phyloP scores from a whole-genome alignment of 1,140 invertebrate genomes.

The Vollenhovia emeryi region DNA sequence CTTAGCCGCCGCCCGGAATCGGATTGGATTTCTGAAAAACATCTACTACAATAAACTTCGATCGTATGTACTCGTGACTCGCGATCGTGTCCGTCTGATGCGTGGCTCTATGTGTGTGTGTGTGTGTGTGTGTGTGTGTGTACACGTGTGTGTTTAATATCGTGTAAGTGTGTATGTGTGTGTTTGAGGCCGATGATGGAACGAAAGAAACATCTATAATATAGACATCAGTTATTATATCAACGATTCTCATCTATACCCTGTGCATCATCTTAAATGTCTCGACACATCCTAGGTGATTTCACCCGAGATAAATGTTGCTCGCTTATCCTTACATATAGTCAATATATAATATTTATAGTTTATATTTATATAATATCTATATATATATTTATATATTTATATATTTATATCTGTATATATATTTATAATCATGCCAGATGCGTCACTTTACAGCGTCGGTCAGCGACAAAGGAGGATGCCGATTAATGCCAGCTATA shows the following conservation, averaged over 20 bases:
- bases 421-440: constrained; percentile 66
- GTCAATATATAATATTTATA: constrained; percentile 77
- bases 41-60: constrained; percentile 76
- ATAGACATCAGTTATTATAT: constrained; percentile 85
- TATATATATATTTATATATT: constrained; percentile 78
- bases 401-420: constrained; percentile 66
- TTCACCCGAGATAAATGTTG: constrained; percentile 80
- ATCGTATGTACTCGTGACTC: constrained; percentile 59
- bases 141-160: constrained; percentile 61
- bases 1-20: constrained; percentile 68
- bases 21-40: constrained; percentile 80
- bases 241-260: constrained; percentile 85
- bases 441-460: constrained; percentile 73
- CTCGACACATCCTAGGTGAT: constrained; percentile 81
- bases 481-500: constrained; percentile 63
- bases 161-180: constrained; percentile 25
- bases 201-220: constrained; percentile 85
- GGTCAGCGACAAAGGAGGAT: constrained; percentile 69
- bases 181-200: constrained; percentile 83
- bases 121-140: constrained; percentile 52
- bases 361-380: constrained; percentile 77
- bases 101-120: constrained; percentile 61
- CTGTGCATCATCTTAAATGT: constrained; percentile 85
- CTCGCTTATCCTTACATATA: constrained; percentile 78
- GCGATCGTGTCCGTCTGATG: constrained; percentile 58